phyloP scores from a whole-genome alignment of 2,113 vertebrate species.

The Rhagologus leucostigma region DNA sequence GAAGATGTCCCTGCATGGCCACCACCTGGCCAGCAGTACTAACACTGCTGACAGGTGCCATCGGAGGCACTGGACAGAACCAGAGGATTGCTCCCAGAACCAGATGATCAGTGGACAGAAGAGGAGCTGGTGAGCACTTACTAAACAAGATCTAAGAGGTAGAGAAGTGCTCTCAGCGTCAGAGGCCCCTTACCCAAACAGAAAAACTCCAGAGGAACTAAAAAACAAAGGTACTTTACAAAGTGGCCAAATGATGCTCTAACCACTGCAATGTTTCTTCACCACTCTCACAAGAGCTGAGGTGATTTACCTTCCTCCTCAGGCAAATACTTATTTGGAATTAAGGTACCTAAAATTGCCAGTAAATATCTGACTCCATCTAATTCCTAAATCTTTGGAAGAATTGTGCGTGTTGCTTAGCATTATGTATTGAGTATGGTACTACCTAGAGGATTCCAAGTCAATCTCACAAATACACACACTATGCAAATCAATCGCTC shows the following conservation, averaged over 20 bases:
- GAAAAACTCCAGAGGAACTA: neutral
- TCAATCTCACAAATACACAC: neutral
- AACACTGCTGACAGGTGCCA: fast-evolving
- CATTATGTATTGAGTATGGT: neutral
- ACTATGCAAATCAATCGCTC: neutral
- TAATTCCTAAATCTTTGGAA: neutral
- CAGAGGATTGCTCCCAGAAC: neutral
- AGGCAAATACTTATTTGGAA: neutral
- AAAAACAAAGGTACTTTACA: neutral
- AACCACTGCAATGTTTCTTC: neutral
- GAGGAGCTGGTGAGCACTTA: neutral
- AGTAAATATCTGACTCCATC: neutral
- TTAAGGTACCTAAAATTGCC: neutral
- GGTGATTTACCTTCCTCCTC: neutral
- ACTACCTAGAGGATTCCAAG: neutral
- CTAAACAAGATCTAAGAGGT: neutral
- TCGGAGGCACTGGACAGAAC: fast-evolving
- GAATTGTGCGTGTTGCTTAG: fast-evolving
- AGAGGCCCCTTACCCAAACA: neutral
- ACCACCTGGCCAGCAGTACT: neutral
- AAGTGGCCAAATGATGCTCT: neutral
- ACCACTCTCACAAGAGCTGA: neutral
- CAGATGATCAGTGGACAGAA: neutral
- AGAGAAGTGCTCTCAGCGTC: neutral
- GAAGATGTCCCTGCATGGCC: neutral